Conservation (phyloP, 2,888 invertebrate species). For the Xanthostigma xanthostigma region DNA sequence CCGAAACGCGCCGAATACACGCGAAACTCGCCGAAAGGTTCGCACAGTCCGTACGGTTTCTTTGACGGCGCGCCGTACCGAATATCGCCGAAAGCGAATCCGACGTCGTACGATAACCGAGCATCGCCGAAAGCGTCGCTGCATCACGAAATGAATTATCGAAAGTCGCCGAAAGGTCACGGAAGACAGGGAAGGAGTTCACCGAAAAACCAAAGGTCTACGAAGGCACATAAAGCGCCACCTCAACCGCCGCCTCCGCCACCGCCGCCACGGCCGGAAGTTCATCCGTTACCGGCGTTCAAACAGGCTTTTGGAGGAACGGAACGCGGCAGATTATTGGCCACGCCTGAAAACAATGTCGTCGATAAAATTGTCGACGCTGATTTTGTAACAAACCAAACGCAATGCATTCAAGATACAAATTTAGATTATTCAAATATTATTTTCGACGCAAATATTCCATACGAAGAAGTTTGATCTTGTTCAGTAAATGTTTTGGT, state of each 20-base stretch:
- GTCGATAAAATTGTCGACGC: background rate
- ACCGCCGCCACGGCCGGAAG: background rate
- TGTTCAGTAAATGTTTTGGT: too few species aligned
- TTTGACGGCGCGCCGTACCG: too few species aligned
- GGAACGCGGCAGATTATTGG: conserved; percentile 60
- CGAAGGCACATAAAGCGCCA: background rate
- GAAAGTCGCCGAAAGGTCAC: conserved; percentile 5
- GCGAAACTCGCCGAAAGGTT: too few species aligned
- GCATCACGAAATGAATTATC: too few species aligned
- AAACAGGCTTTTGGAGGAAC: conserved; percentile 78
- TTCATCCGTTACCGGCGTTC: conserved; percentile 57
- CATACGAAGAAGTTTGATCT: too few species aligned
- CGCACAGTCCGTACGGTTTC: too few species aligned
- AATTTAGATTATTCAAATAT: background rate
- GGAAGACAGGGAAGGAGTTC: background rate
- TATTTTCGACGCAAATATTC: background rate
- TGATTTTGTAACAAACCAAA: background rate
- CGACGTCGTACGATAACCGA: too few species aligned
- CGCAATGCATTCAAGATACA: background rate
- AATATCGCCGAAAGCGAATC: too few species aligned
- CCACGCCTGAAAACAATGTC: conserved; percentile 1
- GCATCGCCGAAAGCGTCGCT: too few species aligned
- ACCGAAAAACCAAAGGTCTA: background rate
- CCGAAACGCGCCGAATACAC: too few species aligned
- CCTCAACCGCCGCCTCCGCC: conserved; percentile 2